Evolutionary conservation across 2,797 vertebrate species (phyloP).

Genomic region (Gobio occitaniae): DNA sequence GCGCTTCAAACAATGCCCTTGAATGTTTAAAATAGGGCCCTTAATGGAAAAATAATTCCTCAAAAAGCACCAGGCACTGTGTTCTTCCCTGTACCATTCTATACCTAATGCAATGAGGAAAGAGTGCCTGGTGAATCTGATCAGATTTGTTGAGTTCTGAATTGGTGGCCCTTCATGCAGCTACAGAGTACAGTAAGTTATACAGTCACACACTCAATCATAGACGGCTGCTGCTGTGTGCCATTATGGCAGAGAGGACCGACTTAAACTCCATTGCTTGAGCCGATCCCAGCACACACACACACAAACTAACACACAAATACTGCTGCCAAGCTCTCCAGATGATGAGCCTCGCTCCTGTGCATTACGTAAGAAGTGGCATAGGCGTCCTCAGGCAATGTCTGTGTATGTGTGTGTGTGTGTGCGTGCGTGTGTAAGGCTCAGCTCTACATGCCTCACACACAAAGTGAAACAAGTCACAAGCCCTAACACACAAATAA

Average conservation of each 20-base stretch:
- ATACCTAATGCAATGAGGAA: conserved; percentile 9
- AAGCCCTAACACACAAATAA: conserved; percentile 26
- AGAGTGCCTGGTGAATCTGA: conserved; percentile 11
- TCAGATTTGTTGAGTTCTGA: conserved; percentile 4
- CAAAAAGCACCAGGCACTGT: not conserved
- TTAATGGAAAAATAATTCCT: not conserved
- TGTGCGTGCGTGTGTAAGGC: conserved; percentile 24
- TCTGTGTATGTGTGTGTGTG: conserved; percentile 26
- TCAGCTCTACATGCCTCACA: conserved; percentile 30
- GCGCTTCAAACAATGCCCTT: too few species aligned
- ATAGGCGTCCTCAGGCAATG: conserved; percentile 25
- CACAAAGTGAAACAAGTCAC: conserved; percentile 39
- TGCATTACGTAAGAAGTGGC: conserved; percentile 47
- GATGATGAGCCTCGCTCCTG: conserved; percentile 44
- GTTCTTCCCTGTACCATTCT: not conserved
- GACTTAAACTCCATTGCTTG: conserved; percentile 39
- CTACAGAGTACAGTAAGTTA: conserved; percentile 26
- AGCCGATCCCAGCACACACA: conserved; percentile 35
- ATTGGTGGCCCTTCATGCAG: not conserved
- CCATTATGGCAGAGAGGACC: conserved; percentile 22
- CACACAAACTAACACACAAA: conserved; percentile 27
- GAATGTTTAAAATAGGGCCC: too few species aligned
- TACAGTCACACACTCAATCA: conserved; percentile 45
- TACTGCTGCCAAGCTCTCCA: conserved; percentile 32
- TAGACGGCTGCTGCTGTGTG: conserved; percentile 53